These are phyloP conservation scores for Hermaeophaga mercurialis DNA, from an alignment of 2,888 invertebrate species.

Conservation along the genomic window DNA sequence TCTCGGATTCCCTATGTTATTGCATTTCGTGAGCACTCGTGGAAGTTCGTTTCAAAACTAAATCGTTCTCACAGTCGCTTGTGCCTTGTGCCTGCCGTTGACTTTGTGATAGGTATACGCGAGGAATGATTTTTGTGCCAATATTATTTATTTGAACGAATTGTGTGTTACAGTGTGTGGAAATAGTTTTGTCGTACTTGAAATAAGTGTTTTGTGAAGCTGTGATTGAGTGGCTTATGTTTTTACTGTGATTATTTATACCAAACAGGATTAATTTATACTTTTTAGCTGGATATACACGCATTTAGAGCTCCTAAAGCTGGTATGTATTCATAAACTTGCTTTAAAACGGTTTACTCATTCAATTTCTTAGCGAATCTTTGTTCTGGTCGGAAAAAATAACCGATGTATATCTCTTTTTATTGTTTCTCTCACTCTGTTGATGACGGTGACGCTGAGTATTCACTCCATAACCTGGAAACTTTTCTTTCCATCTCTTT, in stretches of 20 bases:
- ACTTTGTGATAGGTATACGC: constrained; percentile 46
- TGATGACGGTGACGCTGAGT: constrained; percentile 40
- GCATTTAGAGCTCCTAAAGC: constrained; percentile 32
- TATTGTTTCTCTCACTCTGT: constrained; percentile 34
- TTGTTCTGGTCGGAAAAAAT: constrained; percentile 36
- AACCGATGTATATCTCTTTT: constrained; percentile 23
- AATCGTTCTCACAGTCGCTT: constrained; percentile 41
- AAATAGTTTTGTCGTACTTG: constrained; percentile 30
- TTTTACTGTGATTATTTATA: constrained; percentile 33
- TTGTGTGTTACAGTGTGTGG: constrained; percentile 39
- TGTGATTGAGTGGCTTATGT: constrained; percentile 41
- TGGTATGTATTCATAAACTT: constrained; percentile 30
- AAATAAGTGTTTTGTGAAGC: constrained; percentile 40
- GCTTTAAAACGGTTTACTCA: constrained; percentile 8
- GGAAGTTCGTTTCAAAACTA: constrained; percentile 29
- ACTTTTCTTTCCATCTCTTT: constrained; percentile 40
- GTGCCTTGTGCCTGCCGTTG: constrained; percentile 45
- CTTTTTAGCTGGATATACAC: constrained; percentile 29
- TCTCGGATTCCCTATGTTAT: constrained; percentile 16
- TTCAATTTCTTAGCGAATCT: constrained; percentile 35
- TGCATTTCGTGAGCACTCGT: constrained; percentile 30
- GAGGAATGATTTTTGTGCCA: constrained; percentile 45
- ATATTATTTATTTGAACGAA: constrained; percentile 41
- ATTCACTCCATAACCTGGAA: constrained; percentile 33
- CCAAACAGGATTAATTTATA: constrained; percentile 32